These are phyloP conservation scores for Eueremaeus valkanovi DNA, from an alignment of 2,888 invertebrate species.

Conservation along the genomic window DNA sequence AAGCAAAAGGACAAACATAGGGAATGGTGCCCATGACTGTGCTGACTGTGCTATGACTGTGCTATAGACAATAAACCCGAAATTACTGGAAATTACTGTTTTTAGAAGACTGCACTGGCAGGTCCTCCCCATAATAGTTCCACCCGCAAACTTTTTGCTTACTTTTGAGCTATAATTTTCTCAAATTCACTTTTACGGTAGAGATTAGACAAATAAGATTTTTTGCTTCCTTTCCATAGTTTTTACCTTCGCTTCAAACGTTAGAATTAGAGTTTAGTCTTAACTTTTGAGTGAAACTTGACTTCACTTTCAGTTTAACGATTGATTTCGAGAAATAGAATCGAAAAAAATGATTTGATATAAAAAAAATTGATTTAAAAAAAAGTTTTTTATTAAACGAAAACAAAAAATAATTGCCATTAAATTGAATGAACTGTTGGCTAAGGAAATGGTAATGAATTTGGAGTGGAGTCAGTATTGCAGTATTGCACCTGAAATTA, in stretches of 20 bases:
- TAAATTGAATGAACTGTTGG: neutral
- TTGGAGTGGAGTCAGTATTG: neutral
- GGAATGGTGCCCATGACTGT: neutral
- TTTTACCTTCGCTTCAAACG: neutral
- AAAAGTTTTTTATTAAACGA: neutral
- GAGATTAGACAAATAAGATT: slow-evolving; percentile 20
- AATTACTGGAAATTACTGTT: slow-evolving; percentile 31
- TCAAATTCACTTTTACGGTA: slow-evolving; percentile 18
- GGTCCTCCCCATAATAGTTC: slow-evolving; percentile 4
- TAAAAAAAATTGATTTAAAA: neutral
- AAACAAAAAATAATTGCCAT: neutral
- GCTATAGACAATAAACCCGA: slow-evolving; percentile 21
- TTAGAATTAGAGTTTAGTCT: slow-evolving; percentile 4
- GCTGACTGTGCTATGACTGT: neutral
- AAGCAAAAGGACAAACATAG: neutral
- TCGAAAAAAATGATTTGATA: too few relatives aligned
- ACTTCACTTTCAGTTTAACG: neutral
- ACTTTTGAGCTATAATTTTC: slow-evolving; percentile 3
- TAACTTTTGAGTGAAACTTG: neutral
- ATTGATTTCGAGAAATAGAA: neutral
- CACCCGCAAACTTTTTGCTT: slow-evolving; percentile 18
- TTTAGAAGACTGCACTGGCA: slow-evolving; percentile 9
- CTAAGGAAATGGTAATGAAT: slow-evolving; percentile 11
- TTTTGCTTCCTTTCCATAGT: neutral
- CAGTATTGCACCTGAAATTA: slow-evolving; percentile 28